Conservation (phyloP, 2,797 vertebrate species). For the Pangasius sanitwongsei region DNA sequence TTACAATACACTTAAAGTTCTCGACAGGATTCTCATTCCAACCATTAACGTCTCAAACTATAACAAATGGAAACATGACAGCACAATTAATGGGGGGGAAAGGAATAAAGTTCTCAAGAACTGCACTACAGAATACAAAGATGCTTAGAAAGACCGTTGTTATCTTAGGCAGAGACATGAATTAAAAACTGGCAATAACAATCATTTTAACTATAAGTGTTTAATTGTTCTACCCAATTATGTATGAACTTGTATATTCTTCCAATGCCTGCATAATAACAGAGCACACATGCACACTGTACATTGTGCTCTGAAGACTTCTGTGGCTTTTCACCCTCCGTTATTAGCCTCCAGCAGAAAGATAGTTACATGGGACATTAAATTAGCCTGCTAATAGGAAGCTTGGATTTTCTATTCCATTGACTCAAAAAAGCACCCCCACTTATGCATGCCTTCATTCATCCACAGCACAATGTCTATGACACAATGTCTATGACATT, state of each 20-base stretch:
- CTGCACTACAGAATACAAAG: neutral
- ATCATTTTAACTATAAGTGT: neutral
- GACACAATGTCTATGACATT: no score
- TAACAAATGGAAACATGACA: neutral
- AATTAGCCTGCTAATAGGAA: constrained; percentile 58
- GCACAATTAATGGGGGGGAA: neutral
- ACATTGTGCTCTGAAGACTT: neutral
- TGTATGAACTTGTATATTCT: constrained; percentile 45
- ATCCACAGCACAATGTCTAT: neutral
- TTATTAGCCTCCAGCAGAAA: neutral
- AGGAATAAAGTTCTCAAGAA: neutral
- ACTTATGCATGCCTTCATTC: neutral
- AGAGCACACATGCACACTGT: neutral
- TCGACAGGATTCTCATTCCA: neutral
- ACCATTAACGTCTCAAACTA: neutral
- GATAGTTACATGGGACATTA: constrained; percentile 57
- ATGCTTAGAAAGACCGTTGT: neutral
- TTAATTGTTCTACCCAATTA: neutral
- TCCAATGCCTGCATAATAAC: constrained; percentile 57
- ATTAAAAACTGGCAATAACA: neutral
- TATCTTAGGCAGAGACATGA: neutral
- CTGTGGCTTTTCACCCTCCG: neutral
- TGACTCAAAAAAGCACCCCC: neutral
- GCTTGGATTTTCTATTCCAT: constrained; percentile 16
- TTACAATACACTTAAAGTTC: no score